A percentile compares a stretch with the other conserved stretches of the same genome.
Conservation (phyloP, 2,797 vertebrate genomes). For the Emys orbicularis region DNA sequence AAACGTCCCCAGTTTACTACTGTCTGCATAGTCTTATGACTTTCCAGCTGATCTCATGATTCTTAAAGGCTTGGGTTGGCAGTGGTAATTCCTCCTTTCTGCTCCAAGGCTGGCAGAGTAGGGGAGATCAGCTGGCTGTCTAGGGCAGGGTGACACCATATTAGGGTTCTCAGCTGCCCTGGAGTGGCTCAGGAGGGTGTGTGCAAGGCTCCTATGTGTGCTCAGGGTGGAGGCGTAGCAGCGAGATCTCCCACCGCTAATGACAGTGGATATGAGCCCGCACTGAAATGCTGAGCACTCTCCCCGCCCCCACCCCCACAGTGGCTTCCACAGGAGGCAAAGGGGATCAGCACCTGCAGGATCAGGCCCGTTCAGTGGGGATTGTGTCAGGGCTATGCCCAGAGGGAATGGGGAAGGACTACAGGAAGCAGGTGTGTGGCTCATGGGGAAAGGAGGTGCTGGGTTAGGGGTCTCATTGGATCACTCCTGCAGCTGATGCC, state of each 20-base stretch:
- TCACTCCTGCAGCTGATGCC: background rate
- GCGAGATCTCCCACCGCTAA: background rate
- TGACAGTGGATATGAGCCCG: background rate
- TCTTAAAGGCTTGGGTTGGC: too few species aligned
- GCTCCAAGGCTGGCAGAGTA: background rate
- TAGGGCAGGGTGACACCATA: background rate
- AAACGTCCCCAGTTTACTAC: too few species aligned
- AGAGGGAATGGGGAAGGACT: background rate
- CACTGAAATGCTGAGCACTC: background rate
- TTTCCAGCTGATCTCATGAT: too few species aligned
- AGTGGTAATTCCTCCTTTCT: background rate
- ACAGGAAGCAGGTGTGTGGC: background rate
- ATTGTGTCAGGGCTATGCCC: background rate
- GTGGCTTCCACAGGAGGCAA: background rate
- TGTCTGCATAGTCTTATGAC: too few species aligned
- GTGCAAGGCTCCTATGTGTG: background rate
- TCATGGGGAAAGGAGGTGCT: background rate
- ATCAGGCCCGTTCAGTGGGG: background rate
- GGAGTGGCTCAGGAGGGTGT: background rate
- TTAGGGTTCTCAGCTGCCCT: background rate
- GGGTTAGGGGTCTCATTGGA: background rate
- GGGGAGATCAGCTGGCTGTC: background rate
- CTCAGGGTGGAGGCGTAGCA: background rate
- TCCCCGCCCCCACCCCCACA: too few species aligned
- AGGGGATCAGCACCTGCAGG: background rate